Conservation (phyloP, 2,888 invertebrate genomes). For the Apamea crenata region DNA sequence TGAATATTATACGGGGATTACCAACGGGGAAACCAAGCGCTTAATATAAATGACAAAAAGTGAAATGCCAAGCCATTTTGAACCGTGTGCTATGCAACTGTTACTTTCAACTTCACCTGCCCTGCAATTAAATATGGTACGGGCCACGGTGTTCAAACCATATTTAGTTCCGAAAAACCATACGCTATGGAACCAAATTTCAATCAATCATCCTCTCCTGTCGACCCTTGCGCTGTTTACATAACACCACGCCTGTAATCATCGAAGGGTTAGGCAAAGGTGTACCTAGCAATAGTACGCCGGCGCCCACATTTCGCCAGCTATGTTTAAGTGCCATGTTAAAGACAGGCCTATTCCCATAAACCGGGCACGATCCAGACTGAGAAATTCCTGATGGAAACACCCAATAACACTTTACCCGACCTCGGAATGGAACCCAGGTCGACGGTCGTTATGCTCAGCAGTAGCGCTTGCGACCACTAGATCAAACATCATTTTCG, state of each 20-base stretch:
- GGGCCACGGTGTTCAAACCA: background rate
- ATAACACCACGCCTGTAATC: background rate
- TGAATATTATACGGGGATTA: background rate
- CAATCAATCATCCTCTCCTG: background rate
- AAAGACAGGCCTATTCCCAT: background rate
- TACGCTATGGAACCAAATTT: background rate
- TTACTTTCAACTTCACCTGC: constrained; percentile 6
- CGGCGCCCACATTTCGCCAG: background rate
- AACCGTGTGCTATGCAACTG: constrained; percentile 5
- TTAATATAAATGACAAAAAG: background rate
- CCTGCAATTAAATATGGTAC: no score
- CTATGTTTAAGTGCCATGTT: background rate
- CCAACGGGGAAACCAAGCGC: background rate
- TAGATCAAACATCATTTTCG: background rate
- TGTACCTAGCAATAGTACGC: background rate
- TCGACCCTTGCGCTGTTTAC: background rate
- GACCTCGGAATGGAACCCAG: background rate
- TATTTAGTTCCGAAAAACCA: background rate
- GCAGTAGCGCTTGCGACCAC: background rate
- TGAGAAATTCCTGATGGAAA: background rate
- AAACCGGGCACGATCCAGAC: background rate
- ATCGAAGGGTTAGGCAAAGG: background rate
- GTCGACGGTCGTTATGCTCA: background rate
- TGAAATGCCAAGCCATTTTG: constrained; percentile 18
- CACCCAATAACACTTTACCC: background rate